These are phyloP conservation scores for Amphiprion clarkii DNA, from an alignment of 2,797 vertebrate species.

Conservation along the genomic window DNA sequence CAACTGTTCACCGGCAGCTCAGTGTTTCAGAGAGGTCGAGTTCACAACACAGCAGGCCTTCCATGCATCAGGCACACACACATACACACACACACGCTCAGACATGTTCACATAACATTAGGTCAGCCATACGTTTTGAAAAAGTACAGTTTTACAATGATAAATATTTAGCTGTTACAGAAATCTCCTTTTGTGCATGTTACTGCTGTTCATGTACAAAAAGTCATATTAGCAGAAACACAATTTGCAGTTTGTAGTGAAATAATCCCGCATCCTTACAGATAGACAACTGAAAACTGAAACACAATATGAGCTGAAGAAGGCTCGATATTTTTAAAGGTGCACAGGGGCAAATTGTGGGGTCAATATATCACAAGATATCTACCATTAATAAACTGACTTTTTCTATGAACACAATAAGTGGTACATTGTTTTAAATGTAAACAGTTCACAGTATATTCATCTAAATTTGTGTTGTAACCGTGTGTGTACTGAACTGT, in stretches of 20 bases:
- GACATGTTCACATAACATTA: slow-evolving; percentile 76
- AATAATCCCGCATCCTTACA: slow-evolving; percentile 33
- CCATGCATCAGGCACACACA: slow-evolving; percentile 79
- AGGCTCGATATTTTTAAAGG: slow-evolving; percentile 14
- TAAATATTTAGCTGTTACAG: slow-evolving; percentile 73
- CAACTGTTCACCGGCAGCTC: slow-evolving; percentile 78
- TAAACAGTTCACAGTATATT: slow-evolving; percentile 5
- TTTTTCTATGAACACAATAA: slow-evolving; percentile 38
- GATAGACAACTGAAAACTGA: neutral
- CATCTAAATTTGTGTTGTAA: slow-evolving; percentile 3
- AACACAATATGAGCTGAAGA: neutral
- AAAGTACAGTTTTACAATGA: slow-evolving; percentile 95
- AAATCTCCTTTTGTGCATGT: slow-evolving; percentile 74
- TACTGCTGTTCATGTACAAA: slow-evolving; percentile 46
- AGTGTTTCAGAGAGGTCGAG: slow-evolving; percentile 82
- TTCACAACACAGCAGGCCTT: slow-evolving; percentile 84
- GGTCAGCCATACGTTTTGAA: slow-evolving; percentile 90
- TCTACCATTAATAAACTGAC: slow-evolving; percentile 67
- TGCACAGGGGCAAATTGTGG: neutral
- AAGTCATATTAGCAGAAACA: slow-evolving; percentile 37
- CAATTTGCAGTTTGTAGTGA: slow-evolving; percentile 43
- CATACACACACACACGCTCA: slow-evolving; percentile 45
- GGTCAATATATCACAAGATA: slow-evolving; percentile 41
- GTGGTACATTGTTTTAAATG: slow-evolving; percentile 18
- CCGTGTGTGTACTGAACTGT: too few species aligned